Evolutionary conservation across 2,888 invertebrate genomes (phyloP).

Genomic region (Sthenelais limicola): DNA sequence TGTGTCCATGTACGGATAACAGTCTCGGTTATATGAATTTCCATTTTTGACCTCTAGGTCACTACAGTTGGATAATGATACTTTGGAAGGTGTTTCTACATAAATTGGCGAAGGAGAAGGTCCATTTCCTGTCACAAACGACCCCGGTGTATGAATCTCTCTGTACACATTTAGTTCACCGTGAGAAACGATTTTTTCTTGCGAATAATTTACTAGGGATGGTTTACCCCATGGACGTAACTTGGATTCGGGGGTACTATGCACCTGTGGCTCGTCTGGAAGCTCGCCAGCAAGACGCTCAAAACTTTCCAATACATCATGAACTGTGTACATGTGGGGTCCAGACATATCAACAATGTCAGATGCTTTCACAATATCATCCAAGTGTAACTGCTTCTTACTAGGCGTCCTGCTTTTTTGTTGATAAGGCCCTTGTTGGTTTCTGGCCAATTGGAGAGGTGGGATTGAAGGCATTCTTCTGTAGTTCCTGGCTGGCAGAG

Average conservation of each 20-base stretch:
- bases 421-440: neutral
- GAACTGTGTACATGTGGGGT: conserved; percentile 37
- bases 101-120: no score
- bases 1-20: no score
- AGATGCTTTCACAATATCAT: conserved; percentile 37
- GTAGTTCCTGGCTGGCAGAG: conserved; percentile 11
- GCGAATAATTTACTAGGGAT: no score
- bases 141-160: no score
- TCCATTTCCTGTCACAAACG: no score
- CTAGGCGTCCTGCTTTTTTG: neutral
- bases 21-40: no score
- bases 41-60: no score
- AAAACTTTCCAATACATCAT: conserved; percentile 33
- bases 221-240: no score
- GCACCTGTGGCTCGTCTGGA: conserved; percentile 13
- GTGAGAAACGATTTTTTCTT: no score
- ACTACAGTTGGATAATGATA: no score
- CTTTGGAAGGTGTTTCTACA: no score
- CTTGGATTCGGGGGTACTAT: neutral
- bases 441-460: neutral
- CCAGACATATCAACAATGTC: conserved; percentile 38
- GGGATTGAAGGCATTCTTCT: neutral
- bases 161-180: no score
- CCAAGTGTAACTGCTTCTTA: conserved; percentile 3
- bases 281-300: conserved; percentile 32